Conservation (phyloP, 2,888 invertebrate genomes). For the Eustalomyia histrio region DNA sequence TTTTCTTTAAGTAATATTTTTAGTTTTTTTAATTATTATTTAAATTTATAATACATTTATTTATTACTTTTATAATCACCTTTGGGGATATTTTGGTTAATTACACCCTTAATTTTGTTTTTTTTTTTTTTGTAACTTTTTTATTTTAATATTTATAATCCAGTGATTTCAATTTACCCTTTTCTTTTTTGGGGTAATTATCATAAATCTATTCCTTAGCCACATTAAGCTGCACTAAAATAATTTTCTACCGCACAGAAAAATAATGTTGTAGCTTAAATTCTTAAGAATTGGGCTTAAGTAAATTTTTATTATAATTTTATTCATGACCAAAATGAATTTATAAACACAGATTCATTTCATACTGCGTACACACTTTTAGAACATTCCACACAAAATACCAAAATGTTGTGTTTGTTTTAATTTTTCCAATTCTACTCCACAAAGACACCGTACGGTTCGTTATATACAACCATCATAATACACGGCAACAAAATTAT, state of each 20-base stretch:
- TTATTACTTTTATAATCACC: not conserved
- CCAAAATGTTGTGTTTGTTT: slow-evolving; percentile 33
- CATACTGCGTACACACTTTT: slow-evolving; percentile 21
- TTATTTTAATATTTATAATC: not conserved
- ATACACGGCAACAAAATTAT: not conserved
- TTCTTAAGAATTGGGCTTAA: slow-evolving; percentile 47
- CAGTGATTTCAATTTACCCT: not conserved
- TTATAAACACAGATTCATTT: not conserved
- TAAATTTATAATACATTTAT: not conserved
- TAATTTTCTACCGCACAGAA: slow-evolving; percentile 40
- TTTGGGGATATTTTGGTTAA: not conserved
- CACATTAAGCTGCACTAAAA: slow-evolving; percentile 19
- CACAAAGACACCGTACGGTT: slow-evolving; percentile 9
- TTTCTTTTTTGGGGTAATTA: slow-evolving; percentile 32
- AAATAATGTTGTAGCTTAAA: not conserved
- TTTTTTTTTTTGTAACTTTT: not conserved
- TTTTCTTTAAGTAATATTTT: not conserved
- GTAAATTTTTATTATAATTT: slow-evolving; percentile 62
- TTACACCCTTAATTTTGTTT: not conserved
- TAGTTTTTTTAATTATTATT: not conserved
- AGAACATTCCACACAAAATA: slow-evolving; percentile 35
- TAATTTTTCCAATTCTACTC: not conserved
- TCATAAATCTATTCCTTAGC: slow-evolving; percentile 49
- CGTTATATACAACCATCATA: no score
- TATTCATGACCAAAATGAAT: slow-evolving; percentile 58